Evolutionary conservation across 2,797 vertebrate species (phyloP), one percentile per base, ranked within the genome.

Genomic region (Huso huso): DNA sequence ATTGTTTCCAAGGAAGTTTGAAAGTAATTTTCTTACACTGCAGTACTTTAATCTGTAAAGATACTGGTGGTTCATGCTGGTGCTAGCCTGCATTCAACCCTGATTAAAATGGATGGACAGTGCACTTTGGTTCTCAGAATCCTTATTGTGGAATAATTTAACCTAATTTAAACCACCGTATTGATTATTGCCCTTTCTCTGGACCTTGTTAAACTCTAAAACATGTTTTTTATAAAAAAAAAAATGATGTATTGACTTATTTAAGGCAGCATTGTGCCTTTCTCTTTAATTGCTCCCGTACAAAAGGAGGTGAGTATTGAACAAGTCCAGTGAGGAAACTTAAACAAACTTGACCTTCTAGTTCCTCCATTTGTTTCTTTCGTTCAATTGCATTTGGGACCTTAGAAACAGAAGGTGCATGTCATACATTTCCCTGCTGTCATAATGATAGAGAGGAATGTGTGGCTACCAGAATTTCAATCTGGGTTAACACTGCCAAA

Each of bases 1-100:
- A 62, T 62, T 62, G 61, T 37, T 62, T 62, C 61, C 61, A 62
- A 37, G 18, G 61, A 62, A 62, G 61, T 62, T 62, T 62, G 61
- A 62, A 62, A 62, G 61, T 48, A 62, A 62, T 37, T 37, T 48
- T 18, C 61, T 10, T 10, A 58, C 55, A 58, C 55, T 58, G 55
- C 12, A 58, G 7, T 62, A 37, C 18, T 62, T 62, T 37, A 23
- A 62, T 62, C 61, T 10, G 61, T 7, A 12, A 18, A 62, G 61
- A 62, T 62, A 37, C 61, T 18, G 8, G 18, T 62, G 48, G 61
- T 18, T 23, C 61, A 62, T 62, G 61, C 61, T 62, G 6, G 61
- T 18, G 7, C 61, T 48, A 48, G 61, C 18, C 61, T 15, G 13
- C 8, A 18, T 58, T 3, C n/a, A 62, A 18, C 8, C 61, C 61